Evolutionary conservation across 2,797 vertebrate genomes (phyloP).

Genomic region (Myiotriccus ornatus): DNA sequence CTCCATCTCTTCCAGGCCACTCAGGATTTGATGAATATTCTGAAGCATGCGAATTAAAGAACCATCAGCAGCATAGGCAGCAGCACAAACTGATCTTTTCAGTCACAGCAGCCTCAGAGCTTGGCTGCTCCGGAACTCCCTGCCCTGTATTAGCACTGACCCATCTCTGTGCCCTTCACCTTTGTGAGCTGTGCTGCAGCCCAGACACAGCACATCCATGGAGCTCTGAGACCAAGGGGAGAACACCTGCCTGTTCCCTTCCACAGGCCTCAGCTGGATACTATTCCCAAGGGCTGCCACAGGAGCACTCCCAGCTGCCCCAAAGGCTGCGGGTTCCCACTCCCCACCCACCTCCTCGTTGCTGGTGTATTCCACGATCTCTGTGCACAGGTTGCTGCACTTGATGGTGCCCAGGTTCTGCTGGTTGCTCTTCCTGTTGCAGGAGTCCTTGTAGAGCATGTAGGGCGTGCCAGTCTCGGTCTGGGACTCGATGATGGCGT

Average conservation of each 20-base stretch:
- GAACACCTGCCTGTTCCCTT: background rate
- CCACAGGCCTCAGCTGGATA: rapidly evolving
- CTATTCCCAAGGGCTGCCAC: background rate
- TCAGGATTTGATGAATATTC: background rate
- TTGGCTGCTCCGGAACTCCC: background rate
- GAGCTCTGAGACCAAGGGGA: background rate
- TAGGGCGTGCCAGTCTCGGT: constrained; percentile 96
- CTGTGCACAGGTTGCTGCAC: constrained; percentile 95
- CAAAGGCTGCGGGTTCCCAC: rapidly evolving
- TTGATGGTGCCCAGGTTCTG: constrained; percentile 98
- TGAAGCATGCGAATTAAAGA: background rate
- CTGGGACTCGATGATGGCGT: constrained; percentile 95
- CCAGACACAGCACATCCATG: background rate
- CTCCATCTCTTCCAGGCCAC: background rate
- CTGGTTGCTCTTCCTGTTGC: constrained; percentile 97
- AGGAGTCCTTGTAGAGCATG: constrained; percentile 98
- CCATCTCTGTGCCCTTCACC: rapidly evolving
- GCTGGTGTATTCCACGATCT: constrained; percentile 94
- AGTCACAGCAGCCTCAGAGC: background rate
- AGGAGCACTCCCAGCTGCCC: background rate
- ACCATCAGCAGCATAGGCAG: background rate
- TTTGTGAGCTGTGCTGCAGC: background rate
- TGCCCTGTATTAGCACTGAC: background rate
- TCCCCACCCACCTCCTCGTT: constrained; percentile 83
- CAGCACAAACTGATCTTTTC: background rate